These are phyloP conservation scores for Stichopus horrens DNA, from an alignment of 53 echinoderm and acorn worm species.

Conservation along the genomic window DNA sequence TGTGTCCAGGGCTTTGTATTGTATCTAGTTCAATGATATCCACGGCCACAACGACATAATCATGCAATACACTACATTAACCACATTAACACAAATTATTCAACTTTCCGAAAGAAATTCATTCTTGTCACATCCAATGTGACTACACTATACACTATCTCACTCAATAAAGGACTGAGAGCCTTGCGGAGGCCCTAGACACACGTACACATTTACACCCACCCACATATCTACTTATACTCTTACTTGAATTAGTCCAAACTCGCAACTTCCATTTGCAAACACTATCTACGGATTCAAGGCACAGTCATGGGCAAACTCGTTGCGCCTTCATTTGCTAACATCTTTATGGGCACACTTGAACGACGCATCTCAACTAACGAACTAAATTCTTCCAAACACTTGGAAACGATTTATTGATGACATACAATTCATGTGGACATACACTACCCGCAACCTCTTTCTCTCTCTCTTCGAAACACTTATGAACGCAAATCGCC, in stretches of 20 bases:
- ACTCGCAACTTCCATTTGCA: no score
- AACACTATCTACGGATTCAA: background rate
- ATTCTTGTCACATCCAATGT: no score
- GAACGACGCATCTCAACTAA: background rate
- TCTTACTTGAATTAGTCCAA: background rate
- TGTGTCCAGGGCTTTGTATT: no score
- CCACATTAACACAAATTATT: no score
- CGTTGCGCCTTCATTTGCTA: background rate
- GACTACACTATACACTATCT: background rate
- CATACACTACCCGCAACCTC: no score
- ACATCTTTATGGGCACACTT: slow-evolving; percentile 15
- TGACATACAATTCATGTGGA: no score
- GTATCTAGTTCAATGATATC: no score
- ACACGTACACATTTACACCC: background rate
- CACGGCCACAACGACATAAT: no score
- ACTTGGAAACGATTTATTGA: slow-evolving; percentile 4
- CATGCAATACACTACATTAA: no score
- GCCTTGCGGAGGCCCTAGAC: slow-evolving; percentile 6
- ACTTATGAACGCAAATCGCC: no score
- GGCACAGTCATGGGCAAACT: background rate
- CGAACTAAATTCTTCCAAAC: background rate
- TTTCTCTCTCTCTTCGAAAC: no score
- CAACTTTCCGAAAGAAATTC: no score
- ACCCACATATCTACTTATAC: slow-evolving; percentile 12
- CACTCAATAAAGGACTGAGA: slow-evolving; percentile 12